These are phyloP conservation scores for Peribatodes rhomboidaria DNA, from an alignment of 2,888 invertebrate species.

Conservation along the genomic window DNA sequence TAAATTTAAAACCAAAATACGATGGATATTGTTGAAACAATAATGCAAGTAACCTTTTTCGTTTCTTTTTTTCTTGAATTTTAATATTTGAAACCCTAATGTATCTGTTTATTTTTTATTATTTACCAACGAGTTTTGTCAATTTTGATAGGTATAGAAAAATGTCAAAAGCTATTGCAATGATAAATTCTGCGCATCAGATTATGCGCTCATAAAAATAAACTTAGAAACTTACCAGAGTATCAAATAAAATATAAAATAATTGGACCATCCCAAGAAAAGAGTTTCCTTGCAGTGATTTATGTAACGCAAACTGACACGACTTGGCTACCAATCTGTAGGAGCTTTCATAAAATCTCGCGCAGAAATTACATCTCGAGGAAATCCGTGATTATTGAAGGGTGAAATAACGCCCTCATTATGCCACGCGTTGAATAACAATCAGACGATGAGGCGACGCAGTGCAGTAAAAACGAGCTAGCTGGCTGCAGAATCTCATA, in stretches of 20 bases:
- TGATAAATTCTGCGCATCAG: too few relatives aligned
- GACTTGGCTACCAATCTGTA: constrained; percentile 41
- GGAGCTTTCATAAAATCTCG: constrained; percentile 46
- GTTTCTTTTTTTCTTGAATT: too few relatives aligned
- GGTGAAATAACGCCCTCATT: constrained; percentile 61
- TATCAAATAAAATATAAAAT: background rate
- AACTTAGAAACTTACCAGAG: background rate
- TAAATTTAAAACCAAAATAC: too few relatives aligned
- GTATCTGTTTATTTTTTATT: too few relatives aligned
- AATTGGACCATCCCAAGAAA: background rate
- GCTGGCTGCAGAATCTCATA: constrained; percentile 57
- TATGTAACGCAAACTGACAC: constrained; percentile 19
- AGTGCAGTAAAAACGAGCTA: constrained; percentile 64
- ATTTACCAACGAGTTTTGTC: too few relatives aligned
- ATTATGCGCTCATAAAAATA: too few relatives aligned
- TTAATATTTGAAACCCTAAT: too few relatives aligned
- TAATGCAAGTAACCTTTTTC: too few relatives aligned
- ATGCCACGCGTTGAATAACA: constrained; percentile 58
- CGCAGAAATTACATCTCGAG: constrained; percentile 44
- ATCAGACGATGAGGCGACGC: constrained; percentile 61
- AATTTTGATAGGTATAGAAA: too few relatives aligned
- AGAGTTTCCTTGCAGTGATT: constrained; percentile 17
- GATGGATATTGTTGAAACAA: too few relatives aligned
- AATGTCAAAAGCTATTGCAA: too few relatives aligned
- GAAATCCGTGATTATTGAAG: constrained; percentile 52